Evolutionary conservation across 2,888 invertebrate genomes (phyloP).

Genomic region (Melinopterus prodromus): DNA sequence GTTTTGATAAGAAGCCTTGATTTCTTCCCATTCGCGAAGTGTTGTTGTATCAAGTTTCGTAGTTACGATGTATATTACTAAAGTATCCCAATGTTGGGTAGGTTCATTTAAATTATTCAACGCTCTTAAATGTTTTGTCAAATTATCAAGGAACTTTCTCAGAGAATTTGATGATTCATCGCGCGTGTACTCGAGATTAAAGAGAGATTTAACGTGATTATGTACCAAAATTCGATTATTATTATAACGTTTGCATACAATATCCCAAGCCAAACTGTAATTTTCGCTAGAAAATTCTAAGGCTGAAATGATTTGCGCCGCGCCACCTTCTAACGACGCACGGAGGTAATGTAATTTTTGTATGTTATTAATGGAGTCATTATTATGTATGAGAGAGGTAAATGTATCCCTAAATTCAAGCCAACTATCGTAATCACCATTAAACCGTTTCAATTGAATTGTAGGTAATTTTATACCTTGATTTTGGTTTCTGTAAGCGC

Average conservation of each 20-base stretch:
- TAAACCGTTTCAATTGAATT: conserved; percentile 22
- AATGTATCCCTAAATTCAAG: conserved; percentile 26
- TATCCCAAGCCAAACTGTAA: conserved; percentile 25
- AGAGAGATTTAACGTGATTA: conserved; percentile 9
- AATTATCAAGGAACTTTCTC: conserved; percentile 5
- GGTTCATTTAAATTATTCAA: not conserved
- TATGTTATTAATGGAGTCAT: conserved; percentile 8
- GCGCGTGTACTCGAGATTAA: not conserved
- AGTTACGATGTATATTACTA: conserved; percentile 10
- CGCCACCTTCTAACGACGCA: conserved; percentile 14
- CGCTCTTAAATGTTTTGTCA: not conserved
- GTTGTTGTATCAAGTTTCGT: conserved; percentile 7
- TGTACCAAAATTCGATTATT: conserved; percentile 7
- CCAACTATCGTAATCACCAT: conserved; percentile 24
- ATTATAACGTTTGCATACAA: conserved; percentile 22
- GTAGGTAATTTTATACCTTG: conserved; percentile 5
- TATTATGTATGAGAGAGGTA: conserved; percentile 16
- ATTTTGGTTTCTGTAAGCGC: too few species aligned
- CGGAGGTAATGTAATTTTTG: conserved; percentile 28
- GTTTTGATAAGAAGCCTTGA: not conserved
- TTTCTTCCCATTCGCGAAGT: conserved; percentile 12
- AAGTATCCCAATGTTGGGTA: conserved; percentile 10
- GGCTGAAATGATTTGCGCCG: conserved; percentile 14
- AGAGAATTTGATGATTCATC: not conserved
- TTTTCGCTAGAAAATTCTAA: conserved; percentile 23